These are phyloP conservation scores for Premnoplex brunnescens DNA, from an alignment of 2,797 vertebrate species.

Conservation along the genomic window DNA sequence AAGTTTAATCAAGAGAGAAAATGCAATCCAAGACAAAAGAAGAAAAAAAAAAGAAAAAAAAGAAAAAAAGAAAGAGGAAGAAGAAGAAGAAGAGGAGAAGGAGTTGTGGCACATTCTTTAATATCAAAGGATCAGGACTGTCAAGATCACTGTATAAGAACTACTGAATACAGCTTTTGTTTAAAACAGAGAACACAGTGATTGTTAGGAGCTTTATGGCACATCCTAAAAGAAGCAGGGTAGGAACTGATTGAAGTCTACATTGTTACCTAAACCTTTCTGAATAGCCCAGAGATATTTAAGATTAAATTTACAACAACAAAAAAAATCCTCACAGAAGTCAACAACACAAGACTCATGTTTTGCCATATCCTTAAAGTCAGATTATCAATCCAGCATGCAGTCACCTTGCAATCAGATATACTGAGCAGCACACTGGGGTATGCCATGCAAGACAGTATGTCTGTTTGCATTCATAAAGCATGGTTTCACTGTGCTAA, in stretches of 20 bases:
- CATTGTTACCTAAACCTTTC: background rate
- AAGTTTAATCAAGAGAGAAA: conserved; percentile 28
- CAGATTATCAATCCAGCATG: background rate
- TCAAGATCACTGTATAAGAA: background rate
- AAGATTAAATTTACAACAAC: background rate
- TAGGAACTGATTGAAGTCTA: background rate
- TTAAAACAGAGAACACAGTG: background rate
- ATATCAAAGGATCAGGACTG: background rate
- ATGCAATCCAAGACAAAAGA: background rate
- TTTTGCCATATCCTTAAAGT: background rate
- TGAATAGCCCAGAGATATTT: background rate
- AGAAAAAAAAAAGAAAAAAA: background rate
- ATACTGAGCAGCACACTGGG: background rate
- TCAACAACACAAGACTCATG: background rate
- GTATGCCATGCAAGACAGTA: background rate
- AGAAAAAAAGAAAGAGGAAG: background rate
- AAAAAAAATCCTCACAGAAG: background rate
- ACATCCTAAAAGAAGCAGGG: background rate
- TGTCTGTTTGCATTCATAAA: background rate
- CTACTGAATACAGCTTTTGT: background rate
- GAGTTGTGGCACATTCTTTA: background rate
- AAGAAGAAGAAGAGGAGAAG: background rate
- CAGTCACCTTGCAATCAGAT: background rate
- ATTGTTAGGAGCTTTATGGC: background rate
- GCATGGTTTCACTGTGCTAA: background rate